Evolutionary conservation across 92 coral and sea anemone genomes (phyloP), one percentile per base, ranked within the genome.

Genomic region (Paragorgia papillata): DNA sequence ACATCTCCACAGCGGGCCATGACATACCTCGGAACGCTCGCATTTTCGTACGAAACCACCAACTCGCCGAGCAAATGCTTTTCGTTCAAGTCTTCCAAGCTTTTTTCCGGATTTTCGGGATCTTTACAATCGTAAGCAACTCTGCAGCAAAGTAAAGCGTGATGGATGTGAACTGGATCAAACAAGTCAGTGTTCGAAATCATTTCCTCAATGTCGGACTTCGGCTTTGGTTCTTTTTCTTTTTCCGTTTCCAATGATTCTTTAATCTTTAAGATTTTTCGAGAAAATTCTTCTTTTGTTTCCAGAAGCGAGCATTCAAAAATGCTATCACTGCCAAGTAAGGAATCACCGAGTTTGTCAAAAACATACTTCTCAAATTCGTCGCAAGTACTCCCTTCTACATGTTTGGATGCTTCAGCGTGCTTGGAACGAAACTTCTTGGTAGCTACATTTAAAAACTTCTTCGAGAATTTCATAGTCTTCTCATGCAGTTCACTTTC

Each of bases 101-200:
- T 9, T n/a, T 28, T 60, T 15, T 60, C 31, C 15, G 20, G 33
- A 34, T 60, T 18, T 20, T 60, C 39, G 1, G 66, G 66, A 10
- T 60, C 40, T 60, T 60, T 18, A 60, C 66, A 60, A 17, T 60
- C 40, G 39, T 60, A 60, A 14, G 66, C 66, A 60, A 60, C 19
- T 60, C 39, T 30, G 19, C 66, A 60, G 39, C 66, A 60, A n/a
- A 60, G 35, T 60, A 60, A 25, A 4, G 66, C 66, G 22, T 60
- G 66, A 24, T 60, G 66, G 39, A 60, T 25, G 21, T 60, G 66
- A 60, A 60, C 22, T 4, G 66, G 66, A 24, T 60, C 40, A 20
- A 28, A 24, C 39, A 60, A 28, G 2, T 60, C 66, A 1, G 66
- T n/a, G 5, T 28, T 4, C 39, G 66, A 60, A 60, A 60, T 60